Percentiles rank a stretch among this genome's conserved stretches.
phyloP scores from a whole-genome alignment of 1,140 invertebrate genomes.

The Euura saliciscinereae region DNA sequence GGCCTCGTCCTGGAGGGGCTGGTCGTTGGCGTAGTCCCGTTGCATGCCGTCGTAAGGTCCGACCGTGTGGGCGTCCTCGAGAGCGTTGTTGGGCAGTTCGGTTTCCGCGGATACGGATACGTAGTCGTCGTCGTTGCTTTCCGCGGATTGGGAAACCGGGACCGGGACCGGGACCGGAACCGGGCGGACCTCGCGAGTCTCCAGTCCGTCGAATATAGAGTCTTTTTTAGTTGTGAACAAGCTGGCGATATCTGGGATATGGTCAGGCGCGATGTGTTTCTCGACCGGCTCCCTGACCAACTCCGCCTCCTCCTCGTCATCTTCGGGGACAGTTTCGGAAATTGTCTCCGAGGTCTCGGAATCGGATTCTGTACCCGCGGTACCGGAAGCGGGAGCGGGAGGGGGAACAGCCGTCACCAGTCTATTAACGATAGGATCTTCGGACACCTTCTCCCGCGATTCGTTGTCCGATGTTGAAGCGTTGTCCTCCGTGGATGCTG shows the following conservation, averaged over 20 bases:
- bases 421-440: slow-evolving; percentile 27
- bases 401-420: slow-evolving; percentile 21
- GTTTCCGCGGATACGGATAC: slow-evolving; percentile 33
- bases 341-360: background rate
- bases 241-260: slow-evolving; percentile 52
- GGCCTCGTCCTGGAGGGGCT: slow-evolving; percentile 35
- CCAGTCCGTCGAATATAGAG: slow-evolving; percentile 48
- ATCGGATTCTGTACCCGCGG: background rate
- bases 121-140: slow-evolving; percentile 25
- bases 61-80: slow-evolving; percentile 47
- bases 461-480: slow-evolving; percentile 25
- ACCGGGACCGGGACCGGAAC: slow-evolving; percentile 32
- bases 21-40: slow-evolving; percentile 50
- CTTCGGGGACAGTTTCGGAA: slow-evolving; percentile 9
- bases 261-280: slow-evolving; percentile 34
- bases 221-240: slow-evolving; percentile 48
- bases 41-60: slow-evolving; percentile 52
- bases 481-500: slow-evolving; percentile 27
- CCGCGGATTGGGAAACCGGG: slow-evolving; percentile 31
- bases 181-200: slow-evolving; percentile 49
- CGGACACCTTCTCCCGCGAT: slow-evolving; percentile 29
- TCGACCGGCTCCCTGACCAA: slow-evolving; percentile 28
- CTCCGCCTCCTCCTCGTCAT: background rate
- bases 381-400: background rate
- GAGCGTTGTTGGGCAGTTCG: slow-evolving; percentile 41